Conservation (phyloP, 2,888 invertebrate genomes). For the Caenorhabditis afra region DNA sequence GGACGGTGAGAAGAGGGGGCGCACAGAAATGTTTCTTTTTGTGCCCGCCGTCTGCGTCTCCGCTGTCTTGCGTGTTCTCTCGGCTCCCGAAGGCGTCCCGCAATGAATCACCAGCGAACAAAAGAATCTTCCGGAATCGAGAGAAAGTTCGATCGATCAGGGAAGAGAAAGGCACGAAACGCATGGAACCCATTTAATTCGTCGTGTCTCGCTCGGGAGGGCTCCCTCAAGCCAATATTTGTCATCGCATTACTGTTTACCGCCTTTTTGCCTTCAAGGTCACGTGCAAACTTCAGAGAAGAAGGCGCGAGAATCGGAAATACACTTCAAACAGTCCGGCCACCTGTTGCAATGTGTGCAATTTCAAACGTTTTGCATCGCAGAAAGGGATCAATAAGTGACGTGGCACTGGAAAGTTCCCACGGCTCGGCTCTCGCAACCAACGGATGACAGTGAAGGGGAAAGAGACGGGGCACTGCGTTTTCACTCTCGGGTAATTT, state of each 20-base stretch:
- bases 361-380: slow-evolving; percentile 7
- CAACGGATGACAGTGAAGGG: not conserved
- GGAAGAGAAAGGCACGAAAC: slow-evolving; percentile 13
- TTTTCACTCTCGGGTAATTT: slow-evolving; percentile 9
- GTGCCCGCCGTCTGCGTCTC: slow-evolving; percentile 29
- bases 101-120: slow-evolving; percentile 39
- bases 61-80: slow-evolving; percentile 10
- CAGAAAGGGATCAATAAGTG: not conserved
- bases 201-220: slow-evolving; percentile 18
- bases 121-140: slow-evolving; percentile 29
- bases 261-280: slow-evolving; percentile 30
- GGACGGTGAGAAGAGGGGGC: slow-evolving; percentile 9
- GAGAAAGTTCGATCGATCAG: slow-evolving; percentile 5
- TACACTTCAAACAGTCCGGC: slow-evolving; percentile 46
- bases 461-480: slow-evolving; percentile 3
- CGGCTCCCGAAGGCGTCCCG: not conserved
- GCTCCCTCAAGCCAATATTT: slow-evolving; percentile 29
- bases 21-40: slow-evolving; percentile 52
- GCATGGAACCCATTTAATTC: slow-evolving; percentile 32
- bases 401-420: not conserved
- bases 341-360: not conserved
- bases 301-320: slow-evolving; percentile 44
- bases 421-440: not conserved
- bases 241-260: slow-evolving; percentile 53
- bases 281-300: slow-evolving; percentile 47